Base-by-base conservation (phyloP, 2,888 invertebrate species). In the Drosophila atripex region DNA sequence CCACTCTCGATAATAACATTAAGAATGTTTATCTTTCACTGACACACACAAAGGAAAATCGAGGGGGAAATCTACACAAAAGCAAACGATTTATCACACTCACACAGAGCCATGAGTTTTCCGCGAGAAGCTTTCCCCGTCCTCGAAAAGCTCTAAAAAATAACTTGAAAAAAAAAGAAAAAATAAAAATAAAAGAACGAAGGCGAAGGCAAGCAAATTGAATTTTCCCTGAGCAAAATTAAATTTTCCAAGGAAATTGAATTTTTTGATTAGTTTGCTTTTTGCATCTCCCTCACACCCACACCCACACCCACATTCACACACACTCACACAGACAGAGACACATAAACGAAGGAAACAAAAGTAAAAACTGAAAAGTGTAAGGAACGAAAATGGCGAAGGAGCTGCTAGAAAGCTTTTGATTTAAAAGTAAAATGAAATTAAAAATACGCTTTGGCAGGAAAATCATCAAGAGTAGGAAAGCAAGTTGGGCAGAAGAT, bases 251-350 rank as follows among this genome's bases (percentile, higher is more conserved):
- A 85, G 84, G 84, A 85, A 85, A 85, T 85, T 85, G 84, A 88
- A 89, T 88, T 87, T 88, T 90, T 90, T 88, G 90, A 89, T 90
- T 89, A 89, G 90, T 88, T 88, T 88, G 90, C 86, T 88, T 88
- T 89, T 89, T 88, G 86, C 89, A 87, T 89, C 82, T 79, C 80
- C 56, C 82, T 79, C 69, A 70, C 65, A 46, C 32, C 53, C 25
- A 43, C 46, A 43, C 41, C 18, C 39, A 16, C 38, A 46, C 46
- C 53, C 45, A 46, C 41, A 25, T 28, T 18, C 41, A 46, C 46
- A 53, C 3, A 1, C 8, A 57, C 45, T 52, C 52, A 58, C 28
- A 47, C 25, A 59, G 14, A 45, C 47, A 49, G 30, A 30, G 28
- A 23, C 45, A 49, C 41, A 56, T 25, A 73, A 57, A 43, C 25